Base-by-base conservation (phyloP, 37 sponge, comb jelly and placozoan species). In the Corticium candelabrum region DNA sequence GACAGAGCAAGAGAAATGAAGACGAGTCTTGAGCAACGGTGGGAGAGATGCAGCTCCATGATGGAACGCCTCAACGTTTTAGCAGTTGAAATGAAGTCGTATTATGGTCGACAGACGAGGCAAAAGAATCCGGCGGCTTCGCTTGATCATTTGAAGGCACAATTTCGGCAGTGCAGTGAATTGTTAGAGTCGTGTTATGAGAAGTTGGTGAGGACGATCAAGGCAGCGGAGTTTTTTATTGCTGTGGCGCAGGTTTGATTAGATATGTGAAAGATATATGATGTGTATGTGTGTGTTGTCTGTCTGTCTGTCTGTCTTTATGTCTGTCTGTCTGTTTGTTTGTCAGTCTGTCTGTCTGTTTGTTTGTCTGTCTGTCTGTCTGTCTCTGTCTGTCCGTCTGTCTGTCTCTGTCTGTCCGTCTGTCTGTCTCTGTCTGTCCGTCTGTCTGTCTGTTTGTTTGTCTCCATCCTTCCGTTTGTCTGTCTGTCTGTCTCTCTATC, bases 101-200 rank as follows among this genome's bases (percentile, higher is more conserved):
- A 50, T 21, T n/a, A n/a, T n/a, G 62, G 62, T 27, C 62, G 62
- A 27, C 62, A 21, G 11, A 11, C 11, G 62, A 50, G 21, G 62
- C 62, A 50, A 21, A 50, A 50, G 21, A 50, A 50, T 50, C 62
- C 62, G 62, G 62, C 62, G 62, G 62, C 62, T 11, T 50, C 62
- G 62, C 62, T 50, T 21, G 62, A 50, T 50, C 62, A 50, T 50
- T 21, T 50, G 15, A 50, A 50, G 62, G 11, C 62, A 21, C 62
- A 50, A 21, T 50, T 11, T 50, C 62, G 21, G 21, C 15, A 11
- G 11, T 50, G 62, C 21, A 21, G 21, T 27, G 15, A 21, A 50
- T 50, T 50, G 62, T 11, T 50, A 21, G 21, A 50, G 62, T 11
- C 62, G 62, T 21, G 62, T 27, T 50, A 27, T 11, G 62, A 50